Evolutionary conservation across 2,113 vertebrate species (phyloP).

Genomic region (Syngnathus typhle): DNA sequence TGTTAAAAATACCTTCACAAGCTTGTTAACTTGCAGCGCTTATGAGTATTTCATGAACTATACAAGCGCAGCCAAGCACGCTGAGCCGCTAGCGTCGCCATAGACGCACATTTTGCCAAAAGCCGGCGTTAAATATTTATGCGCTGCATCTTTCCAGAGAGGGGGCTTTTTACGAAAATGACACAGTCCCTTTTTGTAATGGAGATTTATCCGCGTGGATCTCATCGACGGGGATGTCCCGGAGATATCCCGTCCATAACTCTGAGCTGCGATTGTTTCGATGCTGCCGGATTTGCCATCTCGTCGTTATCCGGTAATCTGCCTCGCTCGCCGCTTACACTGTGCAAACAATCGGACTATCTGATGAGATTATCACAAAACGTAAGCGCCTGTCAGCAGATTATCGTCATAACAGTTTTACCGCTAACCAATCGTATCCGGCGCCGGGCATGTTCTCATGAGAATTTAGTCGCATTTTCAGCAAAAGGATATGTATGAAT

Average conservation of each 20-base stretch:
- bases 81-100: neutral
- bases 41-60: constrained; percentile 4
- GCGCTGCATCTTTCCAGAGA: constrained; percentile 8
- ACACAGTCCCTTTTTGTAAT: constrained; percentile 32
- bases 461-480: constrained; percentile 2
- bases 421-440: constrained; percentile 21
- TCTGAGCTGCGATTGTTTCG: constrained; percentile 29
- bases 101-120: neutral
- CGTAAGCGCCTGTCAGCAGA: constrained; percentile 44
- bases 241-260: constrained; percentile 23
- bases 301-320: constrained; percentile 52
- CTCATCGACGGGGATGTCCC: constrained; percentile 12
- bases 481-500: neutral
- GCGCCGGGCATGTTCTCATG: neutral
- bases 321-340: constrained; percentile 30
- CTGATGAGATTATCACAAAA: constrained; percentile 59
- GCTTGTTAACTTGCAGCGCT: neutral
- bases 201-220: constrained; percentile 20
- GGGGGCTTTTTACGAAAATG: constrained; percentile 2
- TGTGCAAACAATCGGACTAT: constrained; percentile 54
- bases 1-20: constrained; percentile 5
- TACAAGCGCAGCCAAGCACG: constrained; percentile 4
- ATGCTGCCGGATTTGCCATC: constrained; percentile 42
- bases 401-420: constrained; percentile 35
- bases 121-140: neutral